Evolutionary conservation across 2,888 invertebrate genomes (phyloP).

Genomic region (Andrena minutula): DNA sequence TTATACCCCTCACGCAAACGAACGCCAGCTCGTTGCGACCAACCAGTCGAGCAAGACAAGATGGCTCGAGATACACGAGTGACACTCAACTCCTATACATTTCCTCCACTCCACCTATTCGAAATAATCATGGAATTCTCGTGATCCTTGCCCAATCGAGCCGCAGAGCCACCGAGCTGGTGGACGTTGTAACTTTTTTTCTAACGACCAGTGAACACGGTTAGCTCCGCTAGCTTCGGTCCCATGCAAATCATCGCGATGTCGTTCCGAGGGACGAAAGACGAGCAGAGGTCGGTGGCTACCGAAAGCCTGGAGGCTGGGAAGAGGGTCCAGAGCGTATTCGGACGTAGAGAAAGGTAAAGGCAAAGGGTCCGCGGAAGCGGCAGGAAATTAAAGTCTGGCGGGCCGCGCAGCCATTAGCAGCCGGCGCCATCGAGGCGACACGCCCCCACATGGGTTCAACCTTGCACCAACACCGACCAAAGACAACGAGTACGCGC

Average conservation of each 20-base stretch:
- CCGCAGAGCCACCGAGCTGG: background rate
- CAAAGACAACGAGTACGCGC: constrained; percentile 74
- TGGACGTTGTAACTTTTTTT: background rate
- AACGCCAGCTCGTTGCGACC: too few species aligned
- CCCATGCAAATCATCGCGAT: constrained; percentile 38
- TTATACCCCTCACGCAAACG: too few species aligned
- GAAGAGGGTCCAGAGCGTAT: constrained; percentile 71
- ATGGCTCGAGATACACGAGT: too few species aligned
- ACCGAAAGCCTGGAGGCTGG: constrained; percentile 74
- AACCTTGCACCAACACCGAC: constrained; percentile 80
- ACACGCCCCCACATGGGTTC: constrained; percentile 84
- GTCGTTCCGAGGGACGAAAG: constrained; percentile 18
- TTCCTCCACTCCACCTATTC: too few species aligned
- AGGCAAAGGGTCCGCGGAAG: constrained; percentile 84
- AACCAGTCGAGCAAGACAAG: too few species aligned
- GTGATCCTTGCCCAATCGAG: background rate
- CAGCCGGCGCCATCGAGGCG: constrained; percentile 85
- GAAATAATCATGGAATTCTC: background rate
- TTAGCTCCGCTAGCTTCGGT: background rate
- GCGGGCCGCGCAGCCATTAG: constrained; percentile 85
- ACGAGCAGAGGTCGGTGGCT: constrained; percentile 68
- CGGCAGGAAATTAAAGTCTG: constrained; percentile 86
- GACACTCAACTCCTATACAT: too few species aligned
- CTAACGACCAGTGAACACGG: constrained; percentile 2
- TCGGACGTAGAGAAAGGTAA: constrained; percentile 81